phyloP scores from a whole-genome alignment of 1,140 invertebrate genomes.

The Venustaconcha ellipsiformis region DNA sequence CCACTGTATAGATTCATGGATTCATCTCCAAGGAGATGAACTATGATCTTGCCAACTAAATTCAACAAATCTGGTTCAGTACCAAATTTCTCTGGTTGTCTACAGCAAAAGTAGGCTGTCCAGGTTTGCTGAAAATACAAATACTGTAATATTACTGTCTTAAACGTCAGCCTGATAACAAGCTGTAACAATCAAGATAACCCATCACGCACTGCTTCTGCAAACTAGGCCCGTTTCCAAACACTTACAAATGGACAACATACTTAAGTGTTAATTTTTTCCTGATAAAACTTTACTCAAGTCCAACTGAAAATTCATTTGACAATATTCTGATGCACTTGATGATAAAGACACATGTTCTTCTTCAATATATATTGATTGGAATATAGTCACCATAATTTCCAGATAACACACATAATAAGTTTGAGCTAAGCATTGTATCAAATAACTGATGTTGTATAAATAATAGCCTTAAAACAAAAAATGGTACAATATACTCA shows the following conservation, averaged over 20 bases:
- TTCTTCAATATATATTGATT: no score
- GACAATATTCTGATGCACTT: no score
- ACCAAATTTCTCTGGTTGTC: constrained; percentile 21
- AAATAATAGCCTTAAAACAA: no score
- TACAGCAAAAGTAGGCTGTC: constrained; percentile 54
- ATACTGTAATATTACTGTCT: no score
- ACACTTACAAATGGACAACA: neutral
- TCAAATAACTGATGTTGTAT: no score
- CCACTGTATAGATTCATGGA: constrained; percentile 47
- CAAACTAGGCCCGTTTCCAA: neutral
- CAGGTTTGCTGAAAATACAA: constrained; percentile 55
- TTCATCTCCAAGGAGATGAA: constrained; percentile 56
- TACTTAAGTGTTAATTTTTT: neutral
- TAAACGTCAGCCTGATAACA: neutral
- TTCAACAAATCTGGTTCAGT: constrained; percentile 47
- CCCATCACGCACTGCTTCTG: neutral
- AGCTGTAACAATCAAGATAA: neutral
- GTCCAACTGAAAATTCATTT: neutral
- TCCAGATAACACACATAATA: no score
- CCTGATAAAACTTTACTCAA: neutral
- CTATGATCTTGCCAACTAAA: constrained; percentile 49
- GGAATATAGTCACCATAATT: no score
- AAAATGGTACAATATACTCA: no score
- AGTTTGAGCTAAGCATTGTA: no score
- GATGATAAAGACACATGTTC: no score